Percentiles rank a stretch among this genome's conserved stretches.
These are phyloP conservation scores for Bathynomus jamesi DNA, from an alignment of 1,140 invertebrate genomes.

Conservation along the genomic window DNA sequence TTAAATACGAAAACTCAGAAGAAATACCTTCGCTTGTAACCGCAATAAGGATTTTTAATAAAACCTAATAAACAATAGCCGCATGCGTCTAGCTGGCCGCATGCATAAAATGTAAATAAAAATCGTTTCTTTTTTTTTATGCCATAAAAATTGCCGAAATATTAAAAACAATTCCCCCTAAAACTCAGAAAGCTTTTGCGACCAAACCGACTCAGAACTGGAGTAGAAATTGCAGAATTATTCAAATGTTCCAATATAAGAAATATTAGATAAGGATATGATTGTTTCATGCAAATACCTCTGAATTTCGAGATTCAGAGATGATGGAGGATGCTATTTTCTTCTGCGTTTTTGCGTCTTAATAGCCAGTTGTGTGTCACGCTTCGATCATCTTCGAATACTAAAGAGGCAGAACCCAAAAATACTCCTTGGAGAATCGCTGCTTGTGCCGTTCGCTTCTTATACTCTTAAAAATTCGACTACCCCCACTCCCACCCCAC, in stretches of 20 bases:
- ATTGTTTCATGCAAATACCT: neutral
- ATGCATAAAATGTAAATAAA: too few relatives aligned
- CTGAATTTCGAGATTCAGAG: neutral
- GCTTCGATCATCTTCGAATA: neutral
- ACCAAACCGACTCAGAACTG: neutral
- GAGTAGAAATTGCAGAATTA: neutral
- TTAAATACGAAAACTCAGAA: too few relatives aligned
- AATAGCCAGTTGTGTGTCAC: conserved; percentile 1
- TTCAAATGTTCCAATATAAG: conserved; percentile 1
- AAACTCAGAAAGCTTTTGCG: neutral
- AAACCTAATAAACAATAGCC: too few relatives aligned
- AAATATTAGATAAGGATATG: neutral
- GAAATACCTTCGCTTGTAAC: too few relatives aligned
- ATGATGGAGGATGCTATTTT: neutral
- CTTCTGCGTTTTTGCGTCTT: neutral
- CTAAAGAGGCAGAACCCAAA: neutral
- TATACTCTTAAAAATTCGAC: too few relatives aligned
- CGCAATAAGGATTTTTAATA: too few relatives aligned
- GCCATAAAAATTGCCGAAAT: neutral
- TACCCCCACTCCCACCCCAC: too few relatives aligned
- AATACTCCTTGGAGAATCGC: too few relatives aligned
- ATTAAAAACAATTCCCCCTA: neutral
- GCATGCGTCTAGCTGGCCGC: too few relatives aligned
- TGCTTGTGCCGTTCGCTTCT: too few relatives aligned
- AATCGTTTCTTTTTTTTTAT: too few relatives aligned